phyloP scores from a whole-genome alignment of 2,113 vertebrate genomes.

The Nerophis ophidion region DNA sequence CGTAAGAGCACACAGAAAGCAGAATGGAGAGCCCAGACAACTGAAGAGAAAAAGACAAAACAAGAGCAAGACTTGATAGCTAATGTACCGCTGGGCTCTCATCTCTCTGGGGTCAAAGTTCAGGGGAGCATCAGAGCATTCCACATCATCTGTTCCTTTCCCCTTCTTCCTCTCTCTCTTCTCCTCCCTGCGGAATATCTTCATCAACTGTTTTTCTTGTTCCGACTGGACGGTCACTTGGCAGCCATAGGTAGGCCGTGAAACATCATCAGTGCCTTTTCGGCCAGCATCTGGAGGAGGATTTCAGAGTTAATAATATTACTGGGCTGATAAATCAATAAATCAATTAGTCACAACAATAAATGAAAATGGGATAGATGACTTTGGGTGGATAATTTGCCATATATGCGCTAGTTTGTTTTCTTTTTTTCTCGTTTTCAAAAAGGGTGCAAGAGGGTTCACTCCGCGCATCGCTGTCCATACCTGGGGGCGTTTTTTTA shows the following conservation, averaged over 20 bases:
- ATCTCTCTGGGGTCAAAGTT: constrained; percentile 89
- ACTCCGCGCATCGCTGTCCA: too few relatives aligned
- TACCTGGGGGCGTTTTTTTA: too few relatives aligned
- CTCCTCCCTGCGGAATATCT: constrained; percentile 87
- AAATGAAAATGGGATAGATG: too few relatives aligned
- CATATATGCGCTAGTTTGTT: too few relatives aligned
- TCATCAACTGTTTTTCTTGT: constrained; percentile 90
- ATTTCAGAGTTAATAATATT: too few relatives aligned
- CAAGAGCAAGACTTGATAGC: not conserved
- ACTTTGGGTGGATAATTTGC: too few relatives aligned
- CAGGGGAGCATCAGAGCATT: constrained; percentile 67
- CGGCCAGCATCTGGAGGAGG: constrained; percentile 46
- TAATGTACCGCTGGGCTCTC: constrained; percentile 81
- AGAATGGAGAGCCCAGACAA: constrained; percentile 15
- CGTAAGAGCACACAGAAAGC: constrained; percentile 5
- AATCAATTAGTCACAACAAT: too few relatives aligned
- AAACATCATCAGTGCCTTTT: constrained; percentile 72
- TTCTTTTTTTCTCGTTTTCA: too few relatives aligned
- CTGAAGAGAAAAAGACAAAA: not conserved
- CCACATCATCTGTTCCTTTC: constrained; percentile 82
- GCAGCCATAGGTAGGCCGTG: constrained; percentile 83
- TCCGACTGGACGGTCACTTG: constrained; percentile 97
- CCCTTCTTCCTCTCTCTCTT: constrained; percentile 82
- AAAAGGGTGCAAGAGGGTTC: too few relatives aligned
- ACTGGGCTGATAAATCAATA: too few relatives aligned